Evolutionary conservation across 2,888 invertebrate genomes (phyloP).

Genomic region (Crepidodera aurea): DNA sequence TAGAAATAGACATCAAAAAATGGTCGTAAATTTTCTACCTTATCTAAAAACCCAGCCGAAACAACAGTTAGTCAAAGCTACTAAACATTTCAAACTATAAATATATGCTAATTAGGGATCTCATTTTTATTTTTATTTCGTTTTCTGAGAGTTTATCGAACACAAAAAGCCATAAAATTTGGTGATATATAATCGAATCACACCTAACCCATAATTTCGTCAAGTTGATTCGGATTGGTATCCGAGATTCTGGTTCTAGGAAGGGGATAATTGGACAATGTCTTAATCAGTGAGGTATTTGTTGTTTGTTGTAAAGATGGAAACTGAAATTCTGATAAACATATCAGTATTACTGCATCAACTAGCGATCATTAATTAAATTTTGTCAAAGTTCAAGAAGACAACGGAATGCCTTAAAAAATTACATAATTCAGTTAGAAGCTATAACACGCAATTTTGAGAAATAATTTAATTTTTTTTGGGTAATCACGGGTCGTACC

Average conservation of each 20-base stretch:
- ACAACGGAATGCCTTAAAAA: no score
- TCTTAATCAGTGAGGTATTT: no score
- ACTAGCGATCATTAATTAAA: no score
- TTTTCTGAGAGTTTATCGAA: constrained; percentile 7
- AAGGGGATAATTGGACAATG: no score
- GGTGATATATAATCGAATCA: neutral
- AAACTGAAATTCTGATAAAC: no score
- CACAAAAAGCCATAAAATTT: constrained; percentile 9
- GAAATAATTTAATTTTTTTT: no score
- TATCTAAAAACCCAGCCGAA: constrained; percentile 6
- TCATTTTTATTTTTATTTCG: constrained; percentile 10
- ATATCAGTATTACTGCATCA: no score
- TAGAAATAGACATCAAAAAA: constrained; percentile 11
- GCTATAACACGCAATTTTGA: no score
- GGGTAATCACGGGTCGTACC: no score
- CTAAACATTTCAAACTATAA: constrained; percentile 13
- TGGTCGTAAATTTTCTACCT: constrained; percentile 2
- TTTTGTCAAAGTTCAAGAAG: no score
- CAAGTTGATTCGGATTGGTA: neutral
- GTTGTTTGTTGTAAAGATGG: no score
- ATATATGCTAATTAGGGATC: constrained; percentile 14
- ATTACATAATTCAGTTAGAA: no score
- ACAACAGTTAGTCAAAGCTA: constrained; percentile 14
- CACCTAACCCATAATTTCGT: neutral
- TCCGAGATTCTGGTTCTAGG: neutral